phyloP scores from a whole-genome alignment of 2,888 invertebrate species.

The Apamea monoglypha region DNA sequence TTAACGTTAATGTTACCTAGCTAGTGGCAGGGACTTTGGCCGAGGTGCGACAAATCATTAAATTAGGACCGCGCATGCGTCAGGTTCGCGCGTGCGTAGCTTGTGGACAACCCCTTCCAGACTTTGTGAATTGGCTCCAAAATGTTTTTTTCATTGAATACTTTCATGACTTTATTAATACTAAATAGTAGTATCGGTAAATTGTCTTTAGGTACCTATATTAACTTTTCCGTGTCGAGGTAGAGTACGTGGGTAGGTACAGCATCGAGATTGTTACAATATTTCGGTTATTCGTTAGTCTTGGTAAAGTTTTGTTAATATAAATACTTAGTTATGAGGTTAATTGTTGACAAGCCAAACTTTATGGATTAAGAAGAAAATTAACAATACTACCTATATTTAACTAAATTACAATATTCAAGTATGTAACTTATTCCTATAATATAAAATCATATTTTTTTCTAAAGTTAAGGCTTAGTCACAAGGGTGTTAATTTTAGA shows the following conservation, averaged over 20 bases:
- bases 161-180: conserved; percentile 13
- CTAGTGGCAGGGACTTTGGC: conserved; percentile 43
- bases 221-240: background rate
- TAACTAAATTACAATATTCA: background rate
- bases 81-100: conserved; percentile 67
- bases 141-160: conserved; percentile 18
- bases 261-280: background rate
- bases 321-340: background rate
- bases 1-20: conserved; percentile 39
- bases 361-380: background rate
- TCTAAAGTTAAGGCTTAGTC: conserved; percentile 58
- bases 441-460: background rate
- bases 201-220: background rate
- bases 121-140: conserved; percentile 12
- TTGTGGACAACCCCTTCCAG: conserved; percentile 22
- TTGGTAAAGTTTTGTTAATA: background rate
- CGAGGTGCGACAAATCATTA: conserved; percentile 77
- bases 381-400: background rate
- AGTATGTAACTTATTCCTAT: conserved; percentile 10
- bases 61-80: conserved; percentile 73
- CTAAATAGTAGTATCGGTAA: background rate
- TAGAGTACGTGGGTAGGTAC: background rate
- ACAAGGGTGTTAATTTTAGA: conserved; percentile 82
- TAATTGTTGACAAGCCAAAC: background rate
- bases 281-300: background rate